Evolutionary conservation across 2,113 vertebrate genomes (phyloP).

Genomic region (Sardina pilchardus): DNA sequence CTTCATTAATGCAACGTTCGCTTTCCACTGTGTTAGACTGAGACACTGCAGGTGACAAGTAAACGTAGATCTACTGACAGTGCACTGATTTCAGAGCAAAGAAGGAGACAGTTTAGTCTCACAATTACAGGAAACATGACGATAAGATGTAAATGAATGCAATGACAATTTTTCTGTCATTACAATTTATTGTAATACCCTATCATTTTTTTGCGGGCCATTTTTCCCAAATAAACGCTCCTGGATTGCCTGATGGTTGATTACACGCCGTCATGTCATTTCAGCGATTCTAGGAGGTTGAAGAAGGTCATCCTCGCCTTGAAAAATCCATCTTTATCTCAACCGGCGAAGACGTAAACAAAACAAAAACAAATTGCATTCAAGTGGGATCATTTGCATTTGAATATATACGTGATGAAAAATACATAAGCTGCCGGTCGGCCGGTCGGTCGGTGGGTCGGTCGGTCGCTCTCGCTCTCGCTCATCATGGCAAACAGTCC

Average conservation of each 20-base stretch:
- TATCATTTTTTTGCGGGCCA: neutral
- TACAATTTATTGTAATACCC: neutral
- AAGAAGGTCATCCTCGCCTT: neutral
- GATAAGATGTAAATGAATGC: neutral
- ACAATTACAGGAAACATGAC: neutral
- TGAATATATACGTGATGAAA: conserved; percentile 14
- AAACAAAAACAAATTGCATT: conserved; percentile 15
- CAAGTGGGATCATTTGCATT: conserved; percentile 1
- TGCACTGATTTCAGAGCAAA: neutral
- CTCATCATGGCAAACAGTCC: neutral
- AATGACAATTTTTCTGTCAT: neutral
- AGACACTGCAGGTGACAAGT: neutral
- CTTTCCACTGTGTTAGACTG: neutral
- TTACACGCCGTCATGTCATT: conserved; percentile 2
- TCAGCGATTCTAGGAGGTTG: neutral
- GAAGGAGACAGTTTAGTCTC: neutral
- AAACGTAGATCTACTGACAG: neutral
- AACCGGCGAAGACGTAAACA: neutral
- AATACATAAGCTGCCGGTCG: neutral
- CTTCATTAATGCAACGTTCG: conserved; percentile 32
- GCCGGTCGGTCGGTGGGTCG: no score
- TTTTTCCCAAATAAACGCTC: neutral
- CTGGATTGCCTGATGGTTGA: neutral
- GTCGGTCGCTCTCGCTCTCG: no score
- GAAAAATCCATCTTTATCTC: neutral